Conservation (phyloP, 2,888 invertebrate species). For the Parnassius apollo region DNA sequence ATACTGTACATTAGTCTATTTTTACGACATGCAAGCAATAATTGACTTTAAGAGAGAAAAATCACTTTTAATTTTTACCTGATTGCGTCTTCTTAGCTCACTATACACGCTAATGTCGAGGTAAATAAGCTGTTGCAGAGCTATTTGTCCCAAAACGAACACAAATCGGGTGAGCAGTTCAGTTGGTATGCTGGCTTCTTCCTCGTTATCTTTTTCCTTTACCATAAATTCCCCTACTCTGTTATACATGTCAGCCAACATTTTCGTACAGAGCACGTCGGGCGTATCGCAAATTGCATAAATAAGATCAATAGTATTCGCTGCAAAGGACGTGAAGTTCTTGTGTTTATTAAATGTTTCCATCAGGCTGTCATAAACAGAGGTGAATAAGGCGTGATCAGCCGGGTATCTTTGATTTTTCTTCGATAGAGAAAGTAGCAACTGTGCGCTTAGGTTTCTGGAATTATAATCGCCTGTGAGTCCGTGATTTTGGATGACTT, state of each 20-base stretch:
- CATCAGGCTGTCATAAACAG: slow-evolving; percentile 63
- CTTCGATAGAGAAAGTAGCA: slow-evolving; percentile 59
- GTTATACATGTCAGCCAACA: slow-evolving; percentile 72
- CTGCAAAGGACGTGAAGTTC: slow-evolving; percentile 76
- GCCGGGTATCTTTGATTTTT: slow-evolving; percentile 64
- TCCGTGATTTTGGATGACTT: slow-evolving; percentile 87
- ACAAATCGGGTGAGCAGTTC: slow-evolving; percentile 78
- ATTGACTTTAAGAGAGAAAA: background rate
- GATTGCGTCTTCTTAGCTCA: slow-evolving; percentile 83
- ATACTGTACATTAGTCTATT: no score
- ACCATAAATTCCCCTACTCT: slow-evolving; percentile 65
- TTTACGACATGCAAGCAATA: no score
- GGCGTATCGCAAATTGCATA: slow-evolving; percentile 82
- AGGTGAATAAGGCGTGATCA: slow-evolving; percentile 58
- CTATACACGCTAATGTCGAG: slow-evolving; percentile 91
- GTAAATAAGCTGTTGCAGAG: slow-evolving; percentile 89
- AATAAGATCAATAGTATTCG: slow-evolving; percentile 74
- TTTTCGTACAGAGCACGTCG: slow-evolving; percentile 72
- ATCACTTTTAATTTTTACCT: slow-evolving; percentile 44
- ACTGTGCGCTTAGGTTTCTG: slow-evolving; percentile 58
- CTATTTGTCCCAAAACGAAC: slow-evolving; percentile 87
- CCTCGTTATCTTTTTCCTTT: slow-evolving; percentile 53
- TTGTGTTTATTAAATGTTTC: slow-evolving; percentile 71
- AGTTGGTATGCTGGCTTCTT: slow-evolving; percentile 54
- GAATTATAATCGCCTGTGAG: slow-evolving; percentile 79